A percentile compares a stretch with the other conserved stretches of the same genome.
phyloP scores from a whole-genome alignment of 2,888 invertebrate genomes.

The Elegia similella region DNA sequence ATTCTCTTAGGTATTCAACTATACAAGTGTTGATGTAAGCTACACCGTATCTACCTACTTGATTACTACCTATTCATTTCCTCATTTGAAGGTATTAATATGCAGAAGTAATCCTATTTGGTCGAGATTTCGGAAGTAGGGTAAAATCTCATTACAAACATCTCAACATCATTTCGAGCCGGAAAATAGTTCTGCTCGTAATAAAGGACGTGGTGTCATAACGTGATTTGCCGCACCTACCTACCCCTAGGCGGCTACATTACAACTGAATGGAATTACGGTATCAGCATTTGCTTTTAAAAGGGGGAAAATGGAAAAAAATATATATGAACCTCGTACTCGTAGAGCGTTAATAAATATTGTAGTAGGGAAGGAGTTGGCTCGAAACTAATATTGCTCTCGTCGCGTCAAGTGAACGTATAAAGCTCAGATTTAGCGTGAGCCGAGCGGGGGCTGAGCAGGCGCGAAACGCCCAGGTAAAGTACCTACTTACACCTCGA shows the following conservation, averaged over 20 bases:
- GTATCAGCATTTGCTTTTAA: conserved; percentile 45
- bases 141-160: conserved; percentile 9
- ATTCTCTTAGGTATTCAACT: conserved; percentile 40
- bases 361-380: conserved; percentile 74
- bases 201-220: conserved; percentile 15
- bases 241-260: conserved; percentile 21
- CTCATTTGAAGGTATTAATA: background rate
- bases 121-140: background rate
- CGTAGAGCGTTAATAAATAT: conserved; percentile 76
- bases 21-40: conserved; percentile 18
- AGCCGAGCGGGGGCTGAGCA: conserved; percentile 74
- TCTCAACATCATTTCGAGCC: conserved; percentile 9
- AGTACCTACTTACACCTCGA: conserved; percentile 80
- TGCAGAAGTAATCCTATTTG: background rate
- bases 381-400: conserved; percentile 80
- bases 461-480: conserved; percentile 79
- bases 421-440: conserved; percentile 81
- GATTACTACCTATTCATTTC: background rate
- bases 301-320: conserved; percentile 48
- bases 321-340: conserved; percentile 44
- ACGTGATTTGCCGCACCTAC: conserved; percentile 14
- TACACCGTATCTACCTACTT: background rate
- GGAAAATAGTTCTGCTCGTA: conserved; percentile 12
- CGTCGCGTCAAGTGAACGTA: conserved; percentile 81
- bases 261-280: conserved; percentile 31